Percentiles rank a stretch among this genome's conserved stretches.
Evolutionary conservation across 2,797 vertebrate genomes (phyloP).

Genomic region (Mus minutoides): DNA sequence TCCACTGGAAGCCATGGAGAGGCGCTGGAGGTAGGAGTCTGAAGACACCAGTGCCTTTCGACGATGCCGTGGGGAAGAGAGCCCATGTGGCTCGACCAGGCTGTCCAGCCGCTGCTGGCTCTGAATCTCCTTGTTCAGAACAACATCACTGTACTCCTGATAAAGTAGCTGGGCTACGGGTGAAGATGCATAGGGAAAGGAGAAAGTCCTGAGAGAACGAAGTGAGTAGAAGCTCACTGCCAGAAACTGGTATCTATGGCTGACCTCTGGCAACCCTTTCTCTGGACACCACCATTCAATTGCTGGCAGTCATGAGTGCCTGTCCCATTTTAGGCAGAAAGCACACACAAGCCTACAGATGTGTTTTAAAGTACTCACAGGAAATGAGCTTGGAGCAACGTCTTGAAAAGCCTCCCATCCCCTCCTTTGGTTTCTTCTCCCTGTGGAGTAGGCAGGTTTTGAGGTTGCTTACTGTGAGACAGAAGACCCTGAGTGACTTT

Average conservation of each 20-base stretch:
- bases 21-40: slow-evolving; percentile 89
- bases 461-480: not conserved
- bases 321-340: not conserved
- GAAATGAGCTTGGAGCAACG: slow-evolving; percentile 88
- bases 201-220: not conserved
- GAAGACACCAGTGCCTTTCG: slow-evolving; percentile 83
- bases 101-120: slow-evolving; percentile 92
- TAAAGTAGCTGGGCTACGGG: slow-evolving; percentile 87
- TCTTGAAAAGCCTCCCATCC: slow-evolving; percentile 81
- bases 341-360: not conserved
- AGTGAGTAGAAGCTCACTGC: not conserved
- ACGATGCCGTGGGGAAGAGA: slow-evolving; percentile 77
- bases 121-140: slow-evolving; percentile 95
- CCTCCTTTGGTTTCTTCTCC: slow-evolving; percentile 85
- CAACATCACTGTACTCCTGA: slow-evolving; percentile 93
- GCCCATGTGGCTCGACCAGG: slow-evolving; percentile 84
- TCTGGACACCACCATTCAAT: not conserved
- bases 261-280: not conserved
- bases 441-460: slow-evolving; percentile 74
- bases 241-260: not conserved
- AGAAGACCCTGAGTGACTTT: not conserved
- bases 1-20: slow-evolving; percentile 90
- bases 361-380: slow-evolving; percentile 83
- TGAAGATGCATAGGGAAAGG: not conserved
- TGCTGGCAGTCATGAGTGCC: not conserved